These are phyloP conservation scores for Ephialtes manifestator DNA, from an alignment of 2,888 invertebrate genomes.

Conservation along the genomic window DNA sequence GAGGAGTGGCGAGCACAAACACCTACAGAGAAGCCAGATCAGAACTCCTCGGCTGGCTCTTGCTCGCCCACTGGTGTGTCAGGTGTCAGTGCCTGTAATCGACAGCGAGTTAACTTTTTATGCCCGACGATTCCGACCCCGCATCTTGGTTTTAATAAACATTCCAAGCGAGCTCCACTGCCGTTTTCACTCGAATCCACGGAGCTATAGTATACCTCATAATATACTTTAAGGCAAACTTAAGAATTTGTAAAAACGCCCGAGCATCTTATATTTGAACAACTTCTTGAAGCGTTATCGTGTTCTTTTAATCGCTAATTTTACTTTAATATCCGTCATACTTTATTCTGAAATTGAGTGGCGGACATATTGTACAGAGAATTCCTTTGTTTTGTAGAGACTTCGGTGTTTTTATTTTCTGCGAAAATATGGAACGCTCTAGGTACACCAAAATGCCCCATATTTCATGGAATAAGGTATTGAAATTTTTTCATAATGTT, in stretches of 20 bases:
- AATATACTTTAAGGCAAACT: conserved; percentile 37
- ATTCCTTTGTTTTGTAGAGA: too few species aligned
- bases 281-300: too few species aligned
- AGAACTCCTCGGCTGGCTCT: conserved; percentile 34
- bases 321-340: too few species aligned
- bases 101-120: conserved; percentile 68
- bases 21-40: conserved; percentile 54
- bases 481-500: too few species aligned
- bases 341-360: too few species aligned
- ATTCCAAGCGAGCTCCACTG: conserved; percentile 39
- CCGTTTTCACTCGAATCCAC: conserved; percentile 1
- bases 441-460: too few species aligned
- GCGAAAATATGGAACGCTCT: too few species aligned
- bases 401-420: too few species aligned
- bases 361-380: too few species aligned
- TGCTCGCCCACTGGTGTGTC: conserved; percentile 47
- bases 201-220: not conserved
- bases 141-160: conserved; percentile 63
- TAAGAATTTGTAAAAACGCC: conserved; percentile 23
- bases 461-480: too few species aligned
- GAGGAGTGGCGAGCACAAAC: conserved; percentile 38
- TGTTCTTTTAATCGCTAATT: too few species aligned
- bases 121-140: conserved; percentile 18
- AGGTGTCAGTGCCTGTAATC: conserved; percentile 67
- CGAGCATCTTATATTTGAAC: not conserved